Percentiles rank a stretch among this genome's conserved stretches.
Conservation (phyloP, 2,113 vertebrate species). For the Trematocara unimaculatum region DNA sequence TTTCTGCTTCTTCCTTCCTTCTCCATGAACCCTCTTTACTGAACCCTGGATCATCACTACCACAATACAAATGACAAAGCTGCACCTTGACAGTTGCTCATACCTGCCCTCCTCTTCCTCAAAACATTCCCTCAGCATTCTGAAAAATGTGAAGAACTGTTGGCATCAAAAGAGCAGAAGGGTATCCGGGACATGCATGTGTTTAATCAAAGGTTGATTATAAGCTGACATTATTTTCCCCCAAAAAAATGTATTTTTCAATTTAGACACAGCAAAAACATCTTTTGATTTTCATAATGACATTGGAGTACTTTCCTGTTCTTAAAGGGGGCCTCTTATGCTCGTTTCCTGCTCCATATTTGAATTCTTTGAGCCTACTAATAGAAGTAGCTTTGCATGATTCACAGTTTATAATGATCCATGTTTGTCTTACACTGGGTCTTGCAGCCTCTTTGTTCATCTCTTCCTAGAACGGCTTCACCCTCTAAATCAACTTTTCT, state of each 20-base stretch:
- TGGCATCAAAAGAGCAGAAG: conserved; percentile 5
- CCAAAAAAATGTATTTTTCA: not conserved
- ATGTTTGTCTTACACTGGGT: not conserved
- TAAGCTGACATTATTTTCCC: not conserved
- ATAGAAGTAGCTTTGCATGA: not conserved
- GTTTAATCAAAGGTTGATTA: not conserved
- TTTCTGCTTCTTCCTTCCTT: not conserved
- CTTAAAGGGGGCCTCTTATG: not conserved
- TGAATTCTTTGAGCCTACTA: not conserved
- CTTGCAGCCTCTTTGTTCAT: not conserved
- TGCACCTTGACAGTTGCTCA: conserved; percentile 19
- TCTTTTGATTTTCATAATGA: not conserved
- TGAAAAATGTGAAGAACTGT: conserved; percentile 47
- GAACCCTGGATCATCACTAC: conserved; percentile 1
- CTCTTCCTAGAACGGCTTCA: not conserved
- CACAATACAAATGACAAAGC: conserved; percentile 1
- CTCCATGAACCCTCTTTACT: not conserved
- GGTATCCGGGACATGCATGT: conserved; percentile 23
- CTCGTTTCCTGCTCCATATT: not conserved
- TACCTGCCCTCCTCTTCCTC: conserved; percentile 2
- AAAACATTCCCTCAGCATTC: conserved; percentile 24
- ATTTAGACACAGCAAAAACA: conserved; percentile 2
- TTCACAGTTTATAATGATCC: not conserved
- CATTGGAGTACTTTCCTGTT: not conserved
- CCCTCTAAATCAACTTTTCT: not conserved